Evolutionary conservation across 1,140 invertebrate species (phyloP).

Genomic region (Popillia japonica): DNA sequence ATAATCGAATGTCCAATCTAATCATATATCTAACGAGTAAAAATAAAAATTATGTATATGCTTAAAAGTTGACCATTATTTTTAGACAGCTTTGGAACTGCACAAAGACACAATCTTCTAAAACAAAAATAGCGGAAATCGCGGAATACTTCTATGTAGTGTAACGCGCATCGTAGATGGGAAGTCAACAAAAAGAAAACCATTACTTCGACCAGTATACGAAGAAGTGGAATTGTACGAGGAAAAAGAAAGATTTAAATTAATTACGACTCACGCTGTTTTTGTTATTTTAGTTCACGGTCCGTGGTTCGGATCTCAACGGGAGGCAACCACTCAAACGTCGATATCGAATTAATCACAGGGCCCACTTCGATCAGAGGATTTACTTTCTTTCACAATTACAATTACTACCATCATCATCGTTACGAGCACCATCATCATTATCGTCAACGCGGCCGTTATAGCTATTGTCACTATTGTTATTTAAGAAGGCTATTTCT

Average conservation of each 20-base stretch:
- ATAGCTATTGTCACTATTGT: not conserved
- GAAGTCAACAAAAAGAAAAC: not conserved
- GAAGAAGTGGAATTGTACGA: conserved; percentile 11
- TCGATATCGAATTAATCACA: conserved; percentile 55
- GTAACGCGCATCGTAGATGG: not conserved
- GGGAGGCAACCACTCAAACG: conserved; percentile 46
- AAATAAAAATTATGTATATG: too few species aligned
- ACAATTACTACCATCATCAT: not conserved
- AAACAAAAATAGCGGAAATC: not conserved
- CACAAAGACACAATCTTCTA: not conserved
- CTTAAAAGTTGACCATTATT: not conserved
- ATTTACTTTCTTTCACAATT: not conserved
- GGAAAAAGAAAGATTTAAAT: conserved; percentile 50
- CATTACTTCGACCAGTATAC: not conserved
- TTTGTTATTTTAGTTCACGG: conserved; percentile 54
- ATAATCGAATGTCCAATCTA: too few species aligned
- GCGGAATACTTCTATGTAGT: not conserved
- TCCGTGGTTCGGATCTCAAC: conserved; percentile 47
- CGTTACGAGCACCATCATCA: not conserved
- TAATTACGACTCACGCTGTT: conserved; percentile 55
- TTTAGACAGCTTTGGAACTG: too few species aligned
- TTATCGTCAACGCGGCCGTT: not conserved
- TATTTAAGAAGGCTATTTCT: too few species aligned
- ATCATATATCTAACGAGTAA: too few species aligned
- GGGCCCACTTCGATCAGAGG: not conserved